Percentiles rank a stretch among this genome's conserved stretches.
Conservation (phyloP, 1,140 invertebrate genomes). For the Euborellia annulipes region DNA sequence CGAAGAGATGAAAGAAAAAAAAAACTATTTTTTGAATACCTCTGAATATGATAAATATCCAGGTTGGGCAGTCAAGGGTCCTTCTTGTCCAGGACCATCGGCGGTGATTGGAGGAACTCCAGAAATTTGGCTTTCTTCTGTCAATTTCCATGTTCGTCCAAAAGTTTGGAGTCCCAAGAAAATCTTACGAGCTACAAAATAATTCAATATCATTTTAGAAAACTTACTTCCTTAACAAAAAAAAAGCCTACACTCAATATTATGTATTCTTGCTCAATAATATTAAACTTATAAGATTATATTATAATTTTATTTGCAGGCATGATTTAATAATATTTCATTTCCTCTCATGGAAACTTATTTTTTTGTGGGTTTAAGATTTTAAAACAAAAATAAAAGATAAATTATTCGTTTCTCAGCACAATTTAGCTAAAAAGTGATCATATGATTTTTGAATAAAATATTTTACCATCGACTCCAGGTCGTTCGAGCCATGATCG, state of each 20-base stretch:
- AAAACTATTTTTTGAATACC: constrained; percentile 31
- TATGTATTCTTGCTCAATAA: too few relatives aligned
- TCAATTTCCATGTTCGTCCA: constrained; percentile 65
- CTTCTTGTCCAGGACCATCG: constrained; percentile 42
- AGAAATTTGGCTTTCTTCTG: constrained; percentile 46
- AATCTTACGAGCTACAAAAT: constrained; percentile 49
- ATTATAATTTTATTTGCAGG: neutral
- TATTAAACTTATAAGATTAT: too few relatives aligned
- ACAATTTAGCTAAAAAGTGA: too few relatives aligned
- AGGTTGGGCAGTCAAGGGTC: constrained; percentile 50
- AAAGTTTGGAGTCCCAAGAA: constrained; percentile 68
- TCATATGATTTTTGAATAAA: too few relatives aligned
- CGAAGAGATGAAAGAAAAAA: too few relatives aligned
- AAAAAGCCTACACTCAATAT: too few relatives aligned
- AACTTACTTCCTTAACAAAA: neutral
- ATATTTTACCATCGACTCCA: constrained; percentile 19
- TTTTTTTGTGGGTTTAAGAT: too few relatives aligned
- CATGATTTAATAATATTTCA: neutral
- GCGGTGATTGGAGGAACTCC: constrained; percentile 55
- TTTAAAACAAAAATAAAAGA: too few relatives aligned
- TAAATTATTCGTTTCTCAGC: too few relatives aligned
- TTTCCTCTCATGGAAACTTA: too few relatives aligned
- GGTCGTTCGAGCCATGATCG: constrained; percentile 32
- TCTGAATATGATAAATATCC: constrained; percentile 70
- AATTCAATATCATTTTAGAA: too few relatives aligned